A percentile compares a stretch with the other conserved stretches of the same genome.
These are phyloP conservation scores for Tursiops truncatus DNA, from an alignment of 2,113 vertebrate species.

Conservation along the genomic window DNA sequence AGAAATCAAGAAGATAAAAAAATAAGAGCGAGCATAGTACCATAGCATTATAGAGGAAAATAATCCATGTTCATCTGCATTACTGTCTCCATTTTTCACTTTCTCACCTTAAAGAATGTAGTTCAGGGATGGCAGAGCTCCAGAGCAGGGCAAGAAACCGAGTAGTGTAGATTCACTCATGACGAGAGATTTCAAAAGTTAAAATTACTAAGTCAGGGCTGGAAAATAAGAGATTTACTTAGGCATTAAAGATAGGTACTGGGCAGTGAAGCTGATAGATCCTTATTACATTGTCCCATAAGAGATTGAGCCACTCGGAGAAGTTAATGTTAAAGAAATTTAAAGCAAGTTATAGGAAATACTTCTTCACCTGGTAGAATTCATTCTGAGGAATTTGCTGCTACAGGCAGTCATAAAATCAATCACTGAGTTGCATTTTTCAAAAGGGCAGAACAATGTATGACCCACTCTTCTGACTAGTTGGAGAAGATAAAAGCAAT, in stretches of 20 bases:
- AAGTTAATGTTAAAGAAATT: slow-evolving; percentile 50
- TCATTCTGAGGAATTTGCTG: slow-evolving; percentile 56
- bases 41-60: background rate
- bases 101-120: background rate
- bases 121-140: background rate
- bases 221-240: slow-evolving; percentile 56
- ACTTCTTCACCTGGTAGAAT: slow-evolving; percentile 59
- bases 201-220: slow-evolving; percentile 43
- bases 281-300: background rate
- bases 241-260: background rate
- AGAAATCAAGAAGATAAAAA: background rate
- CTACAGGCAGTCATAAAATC: slow-evolving; percentile 59
- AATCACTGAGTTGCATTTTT: slow-evolving; percentile 56
- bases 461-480: slow-evolving; percentile 25
- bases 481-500: slow-evolving; percentile 50
- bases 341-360: slow-evolving; percentile 55
- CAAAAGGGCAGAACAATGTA: slow-evolving; percentile 18
- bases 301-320: background rate
- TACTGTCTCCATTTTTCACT: background rate
- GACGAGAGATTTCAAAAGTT: slow-evolving; percentile 47
- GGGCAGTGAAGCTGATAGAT: slow-evolving; percentile 51
- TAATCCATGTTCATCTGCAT: background rate
- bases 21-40: background rate
- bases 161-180: background rate
- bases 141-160: background rate